Percentiles rank a stretch among this genome's conserved stretches.
phyloP scores from a whole-genome alignment of 2,888 invertebrate species.

The Gymnoscelis rufifasciata region DNA sequence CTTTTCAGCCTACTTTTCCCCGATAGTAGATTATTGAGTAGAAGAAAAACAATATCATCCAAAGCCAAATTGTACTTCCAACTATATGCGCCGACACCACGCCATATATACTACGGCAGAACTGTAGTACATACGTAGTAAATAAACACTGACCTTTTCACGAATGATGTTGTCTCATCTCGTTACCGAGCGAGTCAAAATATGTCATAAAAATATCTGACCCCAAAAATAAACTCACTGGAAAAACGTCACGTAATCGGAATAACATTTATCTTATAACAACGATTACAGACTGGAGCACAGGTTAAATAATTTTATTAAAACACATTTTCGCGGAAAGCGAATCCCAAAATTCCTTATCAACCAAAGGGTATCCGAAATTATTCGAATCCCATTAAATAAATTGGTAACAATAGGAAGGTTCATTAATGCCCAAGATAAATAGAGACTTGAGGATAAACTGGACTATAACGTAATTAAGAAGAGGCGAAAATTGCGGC shows the following conservation, averaged over 20 bases:
- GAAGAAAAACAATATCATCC: too few relatives aligned
- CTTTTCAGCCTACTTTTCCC: too few relatives aligned
- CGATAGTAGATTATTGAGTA: too few relatives aligned
- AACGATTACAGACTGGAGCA: background rate
- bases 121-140: too few relatives aligned
- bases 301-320: background rate
- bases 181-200: too few relatives aligned
- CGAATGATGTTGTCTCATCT: too few relatives aligned
- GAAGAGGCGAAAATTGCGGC: constrained; percentile 28
- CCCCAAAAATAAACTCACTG: background rate
- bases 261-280: background rate
- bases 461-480: constrained; percentile 17
- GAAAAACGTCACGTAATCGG: background rate
- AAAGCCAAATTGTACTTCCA: too few relatives aligned
- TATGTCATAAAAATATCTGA: too few relatives aligned
- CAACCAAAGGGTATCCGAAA: background rate
- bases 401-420: constrained; percentile 29
- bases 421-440: constrained; percentile 22
- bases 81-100: too few relatives aligned
- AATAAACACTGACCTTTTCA: too few relatives aligned
- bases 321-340: background rate
- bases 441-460: constrained; percentile 22
- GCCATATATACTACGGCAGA: too few relatives aligned
- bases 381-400: constrained; percentile 12
- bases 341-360: background rate